These are phyloP conservation scores for Melinopterus prodromus DNA, from an alignment of 2,888 invertebrate genomes.

Conservation along the genomic window DNA sequence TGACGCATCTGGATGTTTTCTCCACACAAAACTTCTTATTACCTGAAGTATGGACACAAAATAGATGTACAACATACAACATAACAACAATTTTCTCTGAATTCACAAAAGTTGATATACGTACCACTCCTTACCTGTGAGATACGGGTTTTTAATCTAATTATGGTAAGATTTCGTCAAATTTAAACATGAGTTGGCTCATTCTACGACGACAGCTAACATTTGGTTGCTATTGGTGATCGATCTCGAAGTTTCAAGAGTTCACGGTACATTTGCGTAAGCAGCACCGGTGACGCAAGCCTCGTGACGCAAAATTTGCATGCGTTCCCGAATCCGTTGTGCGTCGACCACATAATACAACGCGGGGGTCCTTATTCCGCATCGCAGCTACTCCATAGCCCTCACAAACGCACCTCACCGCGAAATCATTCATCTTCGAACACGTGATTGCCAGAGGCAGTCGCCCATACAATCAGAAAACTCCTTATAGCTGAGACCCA, in stretches of 20 bases:
- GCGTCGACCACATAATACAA: constrained; percentile 4
- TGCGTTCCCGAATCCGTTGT: neutral
- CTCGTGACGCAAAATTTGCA: neutral
- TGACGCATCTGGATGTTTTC: too few relatives aligned
- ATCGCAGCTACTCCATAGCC: neutral
- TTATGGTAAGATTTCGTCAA: neutral
- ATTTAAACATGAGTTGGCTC: neutral
- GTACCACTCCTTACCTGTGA: too few relatives aligned
- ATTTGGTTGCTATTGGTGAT: neutral
- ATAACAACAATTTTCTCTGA: too few relatives aligned
- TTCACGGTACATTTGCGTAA: neutral
- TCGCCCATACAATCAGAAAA: neutral
- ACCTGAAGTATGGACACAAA: too few relatives aligned
- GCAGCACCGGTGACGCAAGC: neutral
- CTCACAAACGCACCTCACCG: neutral
- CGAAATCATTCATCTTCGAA: neutral
- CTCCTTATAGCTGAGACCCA: neutral
- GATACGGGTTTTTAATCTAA: too few relatives aligned
- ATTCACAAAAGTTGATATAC: too few relatives aligned
- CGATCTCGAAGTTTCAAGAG: neutral
- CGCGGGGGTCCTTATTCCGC: constrained; percentile 4
- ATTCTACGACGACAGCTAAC: neutral
- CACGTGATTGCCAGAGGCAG: neutral
- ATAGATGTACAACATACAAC: too few relatives aligned
- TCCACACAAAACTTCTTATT: too few relatives aligned